phyloP scores from a whole-genome alignment of 2,797 vertebrate species.

The Sphenodon punctatus region DNA sequence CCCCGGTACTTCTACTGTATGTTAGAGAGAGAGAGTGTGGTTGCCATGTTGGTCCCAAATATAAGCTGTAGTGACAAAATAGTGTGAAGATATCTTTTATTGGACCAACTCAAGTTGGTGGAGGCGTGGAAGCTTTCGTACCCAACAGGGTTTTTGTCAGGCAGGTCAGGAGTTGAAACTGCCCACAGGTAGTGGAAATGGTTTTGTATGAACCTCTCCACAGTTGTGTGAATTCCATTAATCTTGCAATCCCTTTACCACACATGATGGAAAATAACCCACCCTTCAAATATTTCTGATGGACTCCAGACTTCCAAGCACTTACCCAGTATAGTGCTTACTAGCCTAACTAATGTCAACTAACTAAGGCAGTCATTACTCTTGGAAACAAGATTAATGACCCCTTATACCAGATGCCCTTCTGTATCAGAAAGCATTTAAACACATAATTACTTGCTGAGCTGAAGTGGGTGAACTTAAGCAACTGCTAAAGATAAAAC shows the following conservation, averaged over 20 bases:
- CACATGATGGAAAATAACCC: not conserved
- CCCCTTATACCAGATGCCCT: constrained; percentile 41
- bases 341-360: constrained; percentile 16
- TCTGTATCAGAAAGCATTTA: not conserved
- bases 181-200: not conserved
- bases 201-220: not conserved
- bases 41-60: no score
- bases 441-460: no score
- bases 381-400: constrained; percentile 8
- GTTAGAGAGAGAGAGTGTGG: no score
- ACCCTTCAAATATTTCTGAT: not conserved
- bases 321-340: not conserved
- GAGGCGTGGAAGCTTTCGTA: no score
- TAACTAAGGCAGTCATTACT: constrained; percentile 12
- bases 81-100: no score
- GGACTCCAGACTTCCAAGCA: not conserved
- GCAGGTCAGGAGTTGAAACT: no score
- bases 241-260: not conserved
- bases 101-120: no score
- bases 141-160: no score
- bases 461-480: no score
- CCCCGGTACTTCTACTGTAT: not conserved
- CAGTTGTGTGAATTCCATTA: not conserved
- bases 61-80: no score
- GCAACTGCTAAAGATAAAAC: constrained; percentile 6